Percentiles rank a stretch among this genome's conserved stretches.
phyloP scores from a whole-genome alignment of 2,888 invertebrate species.

The Leptopilina drosophilae region DNA sequence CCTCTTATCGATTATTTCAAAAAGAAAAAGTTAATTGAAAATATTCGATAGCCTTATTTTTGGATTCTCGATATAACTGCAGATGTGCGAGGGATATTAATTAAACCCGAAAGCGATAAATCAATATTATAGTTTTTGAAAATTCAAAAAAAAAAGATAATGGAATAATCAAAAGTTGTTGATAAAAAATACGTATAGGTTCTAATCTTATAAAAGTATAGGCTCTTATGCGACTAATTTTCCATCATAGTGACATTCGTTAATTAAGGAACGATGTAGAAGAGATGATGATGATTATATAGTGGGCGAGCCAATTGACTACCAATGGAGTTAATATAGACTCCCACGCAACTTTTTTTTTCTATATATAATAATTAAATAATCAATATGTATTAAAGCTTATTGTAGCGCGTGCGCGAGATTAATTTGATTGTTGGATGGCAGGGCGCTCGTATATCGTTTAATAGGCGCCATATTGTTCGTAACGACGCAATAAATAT shows the following conservation, averaged over 20 bases:
- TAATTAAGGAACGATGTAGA: slow-evolving; percentile 53
- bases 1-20: no score
- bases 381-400: slow-evolving; percentile 75
- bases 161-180: slow-evolving; percentile 20
- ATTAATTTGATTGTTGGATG: slow-evolving; percentile 69
- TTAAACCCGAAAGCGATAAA: neutral
- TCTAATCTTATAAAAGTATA: slow-evolving; percentile 10
- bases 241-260: slow-evolving; percentile 38
- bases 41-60: no score
- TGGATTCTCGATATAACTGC: no score
- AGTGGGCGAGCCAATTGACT: slow-evolving; percentile 65
- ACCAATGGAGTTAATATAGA: slow-evolving; percentile 62
- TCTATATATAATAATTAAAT: slow-evolving; percentile 72
- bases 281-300: slow-evolving; percentile 42
- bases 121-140: slow-evolving; percentile 20
- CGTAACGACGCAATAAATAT: slow-evolving; percentile 75
- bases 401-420: slow-evolving; percentile 65
- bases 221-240: slow-evolving; percentile 8
- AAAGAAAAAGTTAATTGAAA: no score
- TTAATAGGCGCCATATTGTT: slow-evolving; percentile 75
- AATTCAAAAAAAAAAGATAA: slow-evolving; percentile 1
- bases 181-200: neutral
- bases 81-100: neutral
- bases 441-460: slow-evolving; percentile 66
- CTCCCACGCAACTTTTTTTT: slow-evolving; percentile 66